Conservation (phyloP, 2,888 invertebrate species). For the Pollenia amentaria region DNA sequence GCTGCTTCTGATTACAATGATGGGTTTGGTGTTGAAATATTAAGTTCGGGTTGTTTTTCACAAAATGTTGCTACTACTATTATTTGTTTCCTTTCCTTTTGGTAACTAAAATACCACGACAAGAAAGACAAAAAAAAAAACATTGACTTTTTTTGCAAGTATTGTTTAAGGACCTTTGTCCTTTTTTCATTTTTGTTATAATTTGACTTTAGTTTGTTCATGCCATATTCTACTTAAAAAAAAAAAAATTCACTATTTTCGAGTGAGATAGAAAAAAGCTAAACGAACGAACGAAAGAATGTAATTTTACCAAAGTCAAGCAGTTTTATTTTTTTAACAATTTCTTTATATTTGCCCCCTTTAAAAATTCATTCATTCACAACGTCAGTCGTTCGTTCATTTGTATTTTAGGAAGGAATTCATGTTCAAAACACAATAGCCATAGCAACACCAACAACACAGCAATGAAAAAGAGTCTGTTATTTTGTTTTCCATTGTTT, state of each 20-base stretch:
- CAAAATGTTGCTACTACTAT: slow-evolving; percentile 32
- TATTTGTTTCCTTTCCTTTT: slow-evolving; percentile 44
- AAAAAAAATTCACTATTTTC: slow-evolving; percentile 42
- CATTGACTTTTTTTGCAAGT: not conserved
- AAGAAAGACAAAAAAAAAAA: slow-evolving; percentile 7
- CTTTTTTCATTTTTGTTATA: slow-evolving; percentile 52
- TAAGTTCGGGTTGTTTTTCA: slow-evolving; percentile 75
- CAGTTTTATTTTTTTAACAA: slow-evolving; percentile 56
- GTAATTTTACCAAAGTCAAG: slow-evolving; percentile 68
- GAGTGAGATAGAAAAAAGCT: slow-evolving; percentile 27
- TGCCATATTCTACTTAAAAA: not conserved
- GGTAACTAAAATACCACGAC: slow-evolving; percentile 10
- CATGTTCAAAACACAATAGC: slow-evolving; percentile 48
- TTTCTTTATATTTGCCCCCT: slow-evolving; percentile 10
- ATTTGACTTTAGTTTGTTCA: slow-evolving; percentile 50
- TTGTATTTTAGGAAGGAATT: slow-evolving; percentile 53
- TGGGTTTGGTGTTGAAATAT: slow-evolving; percentile 75
- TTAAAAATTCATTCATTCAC: slow-evolving; percentile 28
- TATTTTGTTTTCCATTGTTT: slow-evolving; percentile 36
- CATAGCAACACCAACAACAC: not conserved
- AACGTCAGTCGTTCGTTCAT: slow-evolving; percentile 45
- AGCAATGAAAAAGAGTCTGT: slow-evolving; percentile 7
- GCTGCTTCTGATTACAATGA: slow-evolving; percentile 20
- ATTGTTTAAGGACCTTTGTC: slow-evolving; percentile 63
- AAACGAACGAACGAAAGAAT: slow-evolving; percentile 24